phyloP scores from a whole-genome alignment of 2,797 vertebrate species.

The Rhinogobio ventralis region DNA sequence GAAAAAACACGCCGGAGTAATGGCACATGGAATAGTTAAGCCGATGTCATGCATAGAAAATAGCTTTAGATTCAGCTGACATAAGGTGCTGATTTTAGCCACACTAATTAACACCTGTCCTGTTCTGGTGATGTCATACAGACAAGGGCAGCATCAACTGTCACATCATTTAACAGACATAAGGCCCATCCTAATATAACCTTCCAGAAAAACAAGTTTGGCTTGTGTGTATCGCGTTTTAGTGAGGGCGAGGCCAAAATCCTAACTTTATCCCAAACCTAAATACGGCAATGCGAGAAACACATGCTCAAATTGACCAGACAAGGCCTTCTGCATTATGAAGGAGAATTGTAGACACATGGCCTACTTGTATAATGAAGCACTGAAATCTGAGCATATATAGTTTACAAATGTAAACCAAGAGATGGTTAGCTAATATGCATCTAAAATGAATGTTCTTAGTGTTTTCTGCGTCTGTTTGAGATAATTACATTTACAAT shows the following conservation, averaged over 20 bases:
- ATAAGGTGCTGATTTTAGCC: constrained; percentile 43
- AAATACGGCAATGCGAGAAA: constrained; percentile 39
- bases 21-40: constrained; percentile 32
- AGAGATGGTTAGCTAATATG: neutral
- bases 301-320: constrained; percentile 30
- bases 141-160: constrained; percentile 36
- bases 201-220: constrained; percentile 38
- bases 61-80: constrained; percentile 47
- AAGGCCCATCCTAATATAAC: constrained; percentile 39
- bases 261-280: constrained; percentile 53
- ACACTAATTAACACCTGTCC: constrained; percentile 50
- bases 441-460: neutral
- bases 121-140: constrained; percentile 48
- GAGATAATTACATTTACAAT: neutral
- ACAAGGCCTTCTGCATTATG: neutral
- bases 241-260: constrained; percentile 42
- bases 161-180: constrained; percentile 31
- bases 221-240: constrained; percentile 11
- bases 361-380: constrained; percentile 4
- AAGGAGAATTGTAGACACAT: constrained; percentile 30
- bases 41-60: constrained; percentile 52
- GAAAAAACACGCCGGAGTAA: constrained; percentile 45
- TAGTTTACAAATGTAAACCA: constrained; percentile 9
- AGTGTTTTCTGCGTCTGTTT: neutral
- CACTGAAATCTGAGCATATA: constrained; percentile 5